Evolutionary conservation across 2,888 invertebrate genomes (phyloP).

Genomic region (Microplitis manilae): DNA sequence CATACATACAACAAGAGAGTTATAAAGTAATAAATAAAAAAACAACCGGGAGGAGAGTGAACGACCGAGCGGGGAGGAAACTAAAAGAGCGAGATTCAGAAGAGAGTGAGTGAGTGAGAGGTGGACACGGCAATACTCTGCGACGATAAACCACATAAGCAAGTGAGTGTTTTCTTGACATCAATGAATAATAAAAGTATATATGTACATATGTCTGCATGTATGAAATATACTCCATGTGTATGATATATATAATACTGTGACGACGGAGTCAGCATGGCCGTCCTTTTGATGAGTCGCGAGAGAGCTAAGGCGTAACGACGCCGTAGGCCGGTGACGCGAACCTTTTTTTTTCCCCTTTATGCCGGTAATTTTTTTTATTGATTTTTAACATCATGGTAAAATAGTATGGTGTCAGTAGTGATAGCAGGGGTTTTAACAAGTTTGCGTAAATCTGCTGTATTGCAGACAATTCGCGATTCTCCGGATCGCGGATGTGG

Average conservation of each 20-base stretch:
- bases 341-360: not conserved
- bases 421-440: not conserved
- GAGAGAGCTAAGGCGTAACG: conserved; percentile 9
- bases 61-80: too few species aligned
- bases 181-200: conserved; percentile 5
- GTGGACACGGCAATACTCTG: conserved; percentile 2
- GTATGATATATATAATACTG: not conserved
- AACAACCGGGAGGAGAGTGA: too few species aligned
- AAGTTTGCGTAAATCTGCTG: too few species aligned
- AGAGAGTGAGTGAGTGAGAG: not conserved
- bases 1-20: too few species aligned
- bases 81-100: too few species aligned
- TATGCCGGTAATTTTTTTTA: not conserved
- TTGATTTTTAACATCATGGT: not conserved
- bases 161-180: conserved; percentile 22
- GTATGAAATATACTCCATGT: not conserved
- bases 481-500: conserved; percentile 27
- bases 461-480: not conserved
- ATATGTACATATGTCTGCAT: not conserved
- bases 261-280: conserved; percentile 6
- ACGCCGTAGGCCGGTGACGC: conserved; percentile 9
- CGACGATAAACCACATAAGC: conserved; percentile 14
- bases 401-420: not conserved
- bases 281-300: conserved; percentile 10
- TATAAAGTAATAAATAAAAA: too few species aligned